Conservation (phyloP, 2,888 invertebrate species). For the Trichogramma evanescens region DNA sequence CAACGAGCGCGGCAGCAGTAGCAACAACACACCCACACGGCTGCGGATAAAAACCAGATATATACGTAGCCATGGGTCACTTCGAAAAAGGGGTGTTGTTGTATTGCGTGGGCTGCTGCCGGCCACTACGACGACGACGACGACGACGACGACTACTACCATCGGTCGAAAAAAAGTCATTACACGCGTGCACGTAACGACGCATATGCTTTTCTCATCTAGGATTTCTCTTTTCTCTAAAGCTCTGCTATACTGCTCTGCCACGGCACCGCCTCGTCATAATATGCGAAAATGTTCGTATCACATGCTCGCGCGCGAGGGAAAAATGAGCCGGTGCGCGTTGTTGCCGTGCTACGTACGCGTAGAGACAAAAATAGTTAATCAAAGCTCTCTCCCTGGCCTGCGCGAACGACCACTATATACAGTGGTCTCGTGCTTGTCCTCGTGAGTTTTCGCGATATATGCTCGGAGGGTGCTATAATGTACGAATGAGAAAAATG, state of each 20-base stretch:
- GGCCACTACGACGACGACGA: no score
- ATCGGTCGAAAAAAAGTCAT: constrained; percentile 17
- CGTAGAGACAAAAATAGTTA: constrained; percentile 6
- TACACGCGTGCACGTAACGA: constrained; percentile 6
- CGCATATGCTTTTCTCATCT: constrained; percentile 4
- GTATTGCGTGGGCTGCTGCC: no score
- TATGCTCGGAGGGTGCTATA: no score
- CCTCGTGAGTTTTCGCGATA: no score
- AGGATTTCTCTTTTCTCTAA: neutral
- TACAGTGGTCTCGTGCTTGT: no score
- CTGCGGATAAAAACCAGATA: neutral
- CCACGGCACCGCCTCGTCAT: no score
- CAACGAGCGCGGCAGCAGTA: neutral
- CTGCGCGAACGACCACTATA: no score
- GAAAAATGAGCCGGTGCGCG: neutral
- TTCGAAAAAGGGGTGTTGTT: neutral
- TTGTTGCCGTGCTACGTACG: neutral
- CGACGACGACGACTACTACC: neutral
- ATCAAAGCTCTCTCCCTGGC: neutral
- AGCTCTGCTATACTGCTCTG: no score
- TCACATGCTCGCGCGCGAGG: neutral
- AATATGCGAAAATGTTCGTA: constrained; percentile 1
- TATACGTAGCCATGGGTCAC: constrained; percentile 9
- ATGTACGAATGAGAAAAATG: no score
- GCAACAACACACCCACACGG: neutral